Conservation (phyloP, 2,797 vertebrate species). For the Tolypeutes matacus region DNA sequence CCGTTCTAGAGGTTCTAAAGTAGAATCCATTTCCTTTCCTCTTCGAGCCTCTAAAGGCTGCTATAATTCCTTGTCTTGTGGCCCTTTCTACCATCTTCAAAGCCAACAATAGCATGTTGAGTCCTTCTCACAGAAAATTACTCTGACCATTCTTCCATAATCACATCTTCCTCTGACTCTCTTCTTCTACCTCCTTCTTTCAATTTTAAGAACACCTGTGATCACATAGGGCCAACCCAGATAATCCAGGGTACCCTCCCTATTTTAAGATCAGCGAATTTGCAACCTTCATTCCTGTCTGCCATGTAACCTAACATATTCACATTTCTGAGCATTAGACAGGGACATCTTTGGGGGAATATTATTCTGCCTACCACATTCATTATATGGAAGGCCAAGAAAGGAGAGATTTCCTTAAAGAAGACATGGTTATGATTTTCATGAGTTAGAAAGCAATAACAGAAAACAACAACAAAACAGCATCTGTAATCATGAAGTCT, state of each 20-base stretch:
- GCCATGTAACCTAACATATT: neutral
- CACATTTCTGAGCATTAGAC: neutral
- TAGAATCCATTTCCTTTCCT: neutral
- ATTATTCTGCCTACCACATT: neutral
- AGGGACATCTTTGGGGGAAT: neutral
- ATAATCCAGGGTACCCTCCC: neutral
- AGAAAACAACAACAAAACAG: neutral
- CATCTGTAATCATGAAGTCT: neutral
- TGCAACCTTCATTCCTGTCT: neutral
- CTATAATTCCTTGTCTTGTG: neutral
- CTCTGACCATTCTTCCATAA: neutral
- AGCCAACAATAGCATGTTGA: fast-evolving
- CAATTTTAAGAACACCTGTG: neutral
- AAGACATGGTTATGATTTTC: neutral
- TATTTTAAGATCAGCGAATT: neutral
- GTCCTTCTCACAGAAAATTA: neutral
- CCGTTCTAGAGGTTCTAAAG: neutral
- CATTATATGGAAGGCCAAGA: neutral
- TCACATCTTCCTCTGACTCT: neutral
- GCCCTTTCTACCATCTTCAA: neutral
- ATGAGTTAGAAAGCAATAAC: neutral
- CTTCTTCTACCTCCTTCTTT: neutral
- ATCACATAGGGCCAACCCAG: neutral
- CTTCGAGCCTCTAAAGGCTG: neutral
- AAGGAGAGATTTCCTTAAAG: neutral